Conservation (phyloP, 2,888 invertebrate species). For the Parasteatoda lunata region DNA sequence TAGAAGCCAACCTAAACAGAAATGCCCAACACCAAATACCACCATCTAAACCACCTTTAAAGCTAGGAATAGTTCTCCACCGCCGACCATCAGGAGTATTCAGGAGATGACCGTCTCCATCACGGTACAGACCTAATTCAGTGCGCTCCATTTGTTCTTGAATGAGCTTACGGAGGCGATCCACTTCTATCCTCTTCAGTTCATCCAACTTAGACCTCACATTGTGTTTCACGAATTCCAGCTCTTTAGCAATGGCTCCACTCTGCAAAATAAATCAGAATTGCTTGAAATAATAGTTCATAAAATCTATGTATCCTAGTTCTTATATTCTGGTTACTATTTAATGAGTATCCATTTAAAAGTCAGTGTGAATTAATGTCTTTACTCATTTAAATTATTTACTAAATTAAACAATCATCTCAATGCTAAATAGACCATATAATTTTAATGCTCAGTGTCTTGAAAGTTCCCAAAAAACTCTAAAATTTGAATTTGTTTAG, state of each 20-base stretch:
- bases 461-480: too few relatives aligned
- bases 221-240: constrained; percentile 89
- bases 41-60: constrained; percentile 56
- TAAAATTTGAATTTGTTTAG: too few relatives aligned
- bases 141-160: constrained; percentile 78
- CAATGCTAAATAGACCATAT: too few relatives aligned
- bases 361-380: too few relatives aligned
- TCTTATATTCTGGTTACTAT: too few relatives aligned
- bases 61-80: constrained; percentile 66
- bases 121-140: constrained; percentile 69
- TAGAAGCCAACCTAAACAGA: constrained; percentile 60
- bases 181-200: constrained; percentile 90
- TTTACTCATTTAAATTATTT: too few relatives aligned
- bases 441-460: too few relatives aligned
- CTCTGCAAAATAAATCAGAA: constrained; percentile 77
- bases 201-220: constrained; percentile 92
- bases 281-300: too few relatives aligned
- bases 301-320: too few relatives aligned
- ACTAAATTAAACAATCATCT: too few relatives aligned
- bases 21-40: constrained; percentile 62
- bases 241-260: constrained; percentile 91
- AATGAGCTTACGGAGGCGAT: constrained; percentile 84
- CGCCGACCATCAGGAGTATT: constrained; percentile 62
- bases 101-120: constrained; percentile 63
- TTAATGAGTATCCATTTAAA: too few relatives aligned